These are phyloP conservation scores for Orbicella faveolata DNA, from an alignment of 64 coral and sea anemone genomes.

Conservation along the genomic window DNA sequence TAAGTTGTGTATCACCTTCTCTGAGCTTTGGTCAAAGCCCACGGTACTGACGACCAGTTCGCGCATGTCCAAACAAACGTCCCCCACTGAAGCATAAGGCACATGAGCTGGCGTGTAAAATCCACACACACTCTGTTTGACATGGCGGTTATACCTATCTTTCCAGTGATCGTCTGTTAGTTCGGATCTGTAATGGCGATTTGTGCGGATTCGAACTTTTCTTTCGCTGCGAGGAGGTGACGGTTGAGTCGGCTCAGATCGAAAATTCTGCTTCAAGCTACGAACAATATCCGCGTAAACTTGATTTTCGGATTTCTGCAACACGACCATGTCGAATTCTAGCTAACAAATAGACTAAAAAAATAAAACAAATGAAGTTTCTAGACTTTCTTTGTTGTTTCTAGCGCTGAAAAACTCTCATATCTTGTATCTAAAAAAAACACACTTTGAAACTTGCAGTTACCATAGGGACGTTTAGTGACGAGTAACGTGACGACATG, in stretches of 20 bases:
- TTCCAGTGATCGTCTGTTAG: slow-evolving; percentile 63
- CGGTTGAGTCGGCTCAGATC: neutral
- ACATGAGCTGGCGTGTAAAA: slow-evolving; percentile 85
- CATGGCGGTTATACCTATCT: slow-evolving; percentile 72
- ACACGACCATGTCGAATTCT: slow-evolving; percentile 31
- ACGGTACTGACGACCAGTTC: slow-evolving; percentile 55
- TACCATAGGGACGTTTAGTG: slow-evolving; percentile 69
- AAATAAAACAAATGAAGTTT: neutral
- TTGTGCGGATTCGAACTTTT: slow-evolving; percentile 81
- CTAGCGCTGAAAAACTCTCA: neutral
- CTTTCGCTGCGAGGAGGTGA: slow-evolving; percentile 30
- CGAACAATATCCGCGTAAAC: slow-evolving; percentile 69
- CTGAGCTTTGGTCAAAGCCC: slow-evolving; percentile 4
- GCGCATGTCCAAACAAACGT: slow-evolving; percentile 66
- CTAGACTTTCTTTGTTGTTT: neutral
- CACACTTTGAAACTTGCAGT: slow-evolving; percentile 59
- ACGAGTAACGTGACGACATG: slow-evolving; percentile 21
- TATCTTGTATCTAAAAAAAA: neutral
- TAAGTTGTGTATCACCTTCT: neutral
- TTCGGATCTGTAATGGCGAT: slow-evolving; percentile 66
- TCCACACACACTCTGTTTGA: slow-evolving; percentile 60
- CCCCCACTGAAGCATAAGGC: slow-evolving; percentile 64
- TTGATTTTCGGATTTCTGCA: slow-evolving; percentile 54
- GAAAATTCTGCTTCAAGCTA: slow-evolving; percentile 58
- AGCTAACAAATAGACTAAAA: neutral